These are phyloP conservation scores for Aplochiton taeniatus DNA, from an alignment of 2,797 vertebrate species.

Conservation along the genomic window DNA sequence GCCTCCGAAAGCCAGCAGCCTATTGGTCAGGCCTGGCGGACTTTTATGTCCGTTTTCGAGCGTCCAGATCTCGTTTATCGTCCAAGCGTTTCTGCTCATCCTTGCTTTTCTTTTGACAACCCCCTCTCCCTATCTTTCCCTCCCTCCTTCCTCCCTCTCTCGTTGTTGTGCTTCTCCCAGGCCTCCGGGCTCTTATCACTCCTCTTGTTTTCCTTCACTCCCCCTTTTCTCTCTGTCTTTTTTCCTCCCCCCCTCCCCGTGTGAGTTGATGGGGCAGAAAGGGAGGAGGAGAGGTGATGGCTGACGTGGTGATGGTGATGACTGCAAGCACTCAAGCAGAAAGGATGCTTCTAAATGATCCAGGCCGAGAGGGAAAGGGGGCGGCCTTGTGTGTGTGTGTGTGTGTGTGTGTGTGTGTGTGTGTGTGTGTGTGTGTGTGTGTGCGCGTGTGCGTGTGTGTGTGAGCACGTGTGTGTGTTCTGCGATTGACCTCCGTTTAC, in stretches of 20 bases:
- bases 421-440: slow-evolving; percentile 20
- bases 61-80: slow-evolving; percentile 1
- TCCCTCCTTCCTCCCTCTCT: not conserved
- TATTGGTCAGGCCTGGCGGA: slow-evolving; percentile 40
- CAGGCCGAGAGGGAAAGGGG: not conserved
- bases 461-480: slow-evolving; percentile 27
- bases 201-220: not conserved
- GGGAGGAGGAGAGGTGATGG: slow-evolving; percentile 34
- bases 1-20: slow-evolving; percentile 33
- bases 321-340: slow-evolving; percentile 62
- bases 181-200: not conserved
- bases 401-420: slow-evolving; percentile 27
- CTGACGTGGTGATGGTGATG: slow-evolving; percentile 56
- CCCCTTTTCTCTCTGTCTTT: not conserved
- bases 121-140: slow-evolving; percentile 8
- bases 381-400: slow-evolving; percentile 12
- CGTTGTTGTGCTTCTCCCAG: not conserved
- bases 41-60: slow-evolving; percentile 36
- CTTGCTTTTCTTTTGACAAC: too few species aligned
- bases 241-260: slow-evolving; percentile 18
- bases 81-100: slow-evolving; percentile 17
- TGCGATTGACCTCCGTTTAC: slow-evolving; percentile 64
- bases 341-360: slow-evolving; percentile 66
- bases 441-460: slow-evolving; percentile 18
- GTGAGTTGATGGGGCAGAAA: slow-evolving; percentile 42